Evolutionary conservation across 1,140 invertebrate genomes (phyloP), one percentile per base, ranked within the genome.

Genomic region (Anthonomus grandis): DNA sequence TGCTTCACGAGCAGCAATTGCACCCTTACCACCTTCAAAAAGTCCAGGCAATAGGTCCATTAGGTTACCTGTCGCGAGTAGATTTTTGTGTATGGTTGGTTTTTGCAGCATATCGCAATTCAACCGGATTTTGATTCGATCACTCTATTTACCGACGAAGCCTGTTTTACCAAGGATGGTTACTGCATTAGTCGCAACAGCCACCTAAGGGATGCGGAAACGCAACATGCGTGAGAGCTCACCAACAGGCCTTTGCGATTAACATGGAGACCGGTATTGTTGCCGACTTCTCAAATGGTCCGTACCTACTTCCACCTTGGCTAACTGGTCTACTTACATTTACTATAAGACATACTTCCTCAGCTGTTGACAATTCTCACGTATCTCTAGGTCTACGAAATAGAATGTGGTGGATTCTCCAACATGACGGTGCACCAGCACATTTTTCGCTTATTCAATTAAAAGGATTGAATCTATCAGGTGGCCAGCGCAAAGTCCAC

Each of bases 401-500:
- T 4, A 41, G 38, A 41, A 41, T 41, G 38, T 41, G 38, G 37
- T 36, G n/a, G n/a, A 31, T 46, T 55, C 46, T 25, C 68, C 69
- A 19, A 56, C 60, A 4, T 63, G 63, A 51, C 75, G 73, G 71
- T n/a, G n/a, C n/a, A n/a, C n/a, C n/a, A n/a, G n/a, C n/a, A n/a
- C n/a, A n/a, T n/a, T n/a, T n/a, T n/a, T n/a, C n/a, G n/a, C n/a
- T n/a, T n/a, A n/a, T n/a, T n/a, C n/a, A n/a, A 75, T 77, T 50
- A 74, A 74, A 24, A 59, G 70, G 47, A 46, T 57, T 52, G 71
- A 74, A 21, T 48, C 72, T 25, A 63, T 76, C 38, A 46, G 63
- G 31, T 77, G 74, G 75, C 70, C 71, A 46, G 62, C 74, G 13
- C 59, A 74, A 48, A 73, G 67, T 41, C 70, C 69, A 17, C 74